Percentiles rank a stretch among this genome's conserved stretches.
Evolutionary conservation across 2,888 invertebrate genomes (phyloP).

Genomic region (Trilocha varians): DNA sequence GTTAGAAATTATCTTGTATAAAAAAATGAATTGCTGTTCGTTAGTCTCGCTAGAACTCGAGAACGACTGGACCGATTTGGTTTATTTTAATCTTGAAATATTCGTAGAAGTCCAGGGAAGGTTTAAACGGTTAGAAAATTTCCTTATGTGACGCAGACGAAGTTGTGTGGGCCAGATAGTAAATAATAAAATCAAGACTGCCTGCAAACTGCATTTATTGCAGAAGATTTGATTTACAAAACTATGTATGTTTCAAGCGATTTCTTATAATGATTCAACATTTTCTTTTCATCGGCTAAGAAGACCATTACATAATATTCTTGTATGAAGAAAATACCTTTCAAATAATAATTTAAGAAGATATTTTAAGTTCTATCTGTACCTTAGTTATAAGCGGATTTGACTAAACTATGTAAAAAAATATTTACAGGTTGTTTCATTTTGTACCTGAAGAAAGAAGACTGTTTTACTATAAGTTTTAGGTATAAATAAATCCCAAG

Average conservation of each 20-base stretch:
- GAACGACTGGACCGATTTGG: too few species aligned
- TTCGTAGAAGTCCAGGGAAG: too few species aligned
- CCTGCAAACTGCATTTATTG: too few species aligned
- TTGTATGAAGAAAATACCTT: not conserved
- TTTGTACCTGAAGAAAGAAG: conserved; percentile 69
- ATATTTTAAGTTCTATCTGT: conserved; percentile 1
- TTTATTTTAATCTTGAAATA: too few species aligned
- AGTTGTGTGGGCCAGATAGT: too few species aligned
- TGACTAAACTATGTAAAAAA: conserved; percentile 15
- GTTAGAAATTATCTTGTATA: too few species aligned
- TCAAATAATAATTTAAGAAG: not conserved
- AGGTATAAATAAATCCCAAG: not conserved
- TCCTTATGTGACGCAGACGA: too few species aligned
- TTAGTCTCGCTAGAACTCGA: too few species aligned
- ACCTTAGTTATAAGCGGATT: conserved; percentile 9
- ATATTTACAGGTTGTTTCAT: conserved; percentile 37
- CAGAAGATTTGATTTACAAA: not conserved
- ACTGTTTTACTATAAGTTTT: conserved; percentile 28
- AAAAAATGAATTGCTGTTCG: too few species aligned
- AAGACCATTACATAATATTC: not conserved
- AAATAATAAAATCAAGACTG: too few species aligned
- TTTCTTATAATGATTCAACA: not conserved
- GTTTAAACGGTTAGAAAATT: too few species aligned
- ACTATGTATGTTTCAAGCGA: not conserved
- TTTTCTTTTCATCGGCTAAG: not conserved